Evolutionary conservation across 2,888 invertebrate genomes (phyloP), one percentile per base, ranked within the genome.

Genomic region (Acronicta psi): DNA sequence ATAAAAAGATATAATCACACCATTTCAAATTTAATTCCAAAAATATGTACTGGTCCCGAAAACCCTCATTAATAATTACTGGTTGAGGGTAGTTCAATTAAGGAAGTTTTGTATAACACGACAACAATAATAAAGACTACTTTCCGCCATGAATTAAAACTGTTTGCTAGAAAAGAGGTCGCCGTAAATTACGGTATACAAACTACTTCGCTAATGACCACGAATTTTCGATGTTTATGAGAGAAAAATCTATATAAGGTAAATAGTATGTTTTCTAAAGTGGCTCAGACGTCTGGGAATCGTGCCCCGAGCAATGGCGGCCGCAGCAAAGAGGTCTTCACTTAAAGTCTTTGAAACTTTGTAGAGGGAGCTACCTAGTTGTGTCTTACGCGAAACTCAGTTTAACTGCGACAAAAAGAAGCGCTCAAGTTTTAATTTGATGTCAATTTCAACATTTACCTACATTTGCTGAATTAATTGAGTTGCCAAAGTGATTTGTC

Each of bases 281-380:
- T 50, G 58, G 53, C 51, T 47, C 56, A 59, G 58, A 59, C 59
- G 68, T 72, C 69, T 68, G 56, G 56, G 68, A 68, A 66, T 70
- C 67, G 56, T 59, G 77, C 75, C 69, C 57, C 58, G 49, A 59
- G 73, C 77, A 71, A 66, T 69, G 72, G 74, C 75, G 73, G 73
- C 58, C 66, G 57, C 59, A 62, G 63, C 52, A 59, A 59, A 75
- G 74, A 69, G 70, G 71, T 76, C 77, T 75, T 67, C 76, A 78
- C 78, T 80, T 73, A 59, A 74, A 77, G 69, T 72, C 76, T 83
- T 79, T 77, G 73, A 81, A 84, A 83, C 77, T 84, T 80, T 40
- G 61, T 50, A 51, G 52, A 69, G 69, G 59, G 59, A 75, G 66
- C 73, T 29, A 11, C 29, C 29, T 64, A 77, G 77, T 79, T 74